Conservation (phyloP, 2,113 vertebrate species). For the Procavia capensis region DNA sequence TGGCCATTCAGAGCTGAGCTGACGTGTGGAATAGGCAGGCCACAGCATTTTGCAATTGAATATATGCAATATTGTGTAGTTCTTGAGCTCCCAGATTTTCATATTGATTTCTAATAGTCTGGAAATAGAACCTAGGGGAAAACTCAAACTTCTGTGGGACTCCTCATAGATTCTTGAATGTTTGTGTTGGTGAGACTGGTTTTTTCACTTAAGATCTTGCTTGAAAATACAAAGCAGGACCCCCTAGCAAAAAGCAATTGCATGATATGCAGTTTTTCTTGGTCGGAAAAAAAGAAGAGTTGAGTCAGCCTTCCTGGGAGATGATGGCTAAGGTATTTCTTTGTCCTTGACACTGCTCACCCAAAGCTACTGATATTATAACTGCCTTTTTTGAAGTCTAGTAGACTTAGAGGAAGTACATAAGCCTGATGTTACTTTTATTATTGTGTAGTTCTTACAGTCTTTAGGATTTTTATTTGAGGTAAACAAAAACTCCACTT, state of each 20-base stretch:
- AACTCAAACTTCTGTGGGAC: not conserved
- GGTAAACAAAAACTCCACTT: conserved; percentile 51
- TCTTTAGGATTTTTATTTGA: conserved; percentile 66
- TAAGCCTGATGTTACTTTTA: conserved; percentile 39
- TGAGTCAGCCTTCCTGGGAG: conserved; percentile 62
- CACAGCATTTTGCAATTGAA: conserved; percentile 33
- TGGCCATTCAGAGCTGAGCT: conserved; percentile 17
- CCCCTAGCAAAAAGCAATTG: conserved; percentile 25
- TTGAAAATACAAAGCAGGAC: conserved; percentile 16
- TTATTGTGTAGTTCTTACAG: conserved; percentile 62
- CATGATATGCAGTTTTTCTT: conserved; percentile 45
- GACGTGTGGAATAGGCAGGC: not conserved
- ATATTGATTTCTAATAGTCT: conserved; percentile 46
- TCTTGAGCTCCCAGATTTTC: conserved; percentile 40
- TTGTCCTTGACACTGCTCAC: conserved; percentile 61
- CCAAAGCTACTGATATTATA: conserved; percentile 36
- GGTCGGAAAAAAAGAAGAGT: conserved; percentile 48
- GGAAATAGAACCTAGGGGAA: conserved; percentile 15
- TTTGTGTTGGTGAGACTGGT: not conserved
- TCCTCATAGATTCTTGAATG: not conserved
- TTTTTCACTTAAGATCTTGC: conserved; percentile 31
- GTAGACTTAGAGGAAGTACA: conserved; percentile 53
- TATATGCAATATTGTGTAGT: not conserved
- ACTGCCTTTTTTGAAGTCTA: conserved; percentile 60
- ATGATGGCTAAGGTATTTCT: conserved; percentile 62